Evolutionary conservation across 1,140 invertebrate genomes (phyloP).

Genomic region (Zeugodacus cucurbitae): DNA sequence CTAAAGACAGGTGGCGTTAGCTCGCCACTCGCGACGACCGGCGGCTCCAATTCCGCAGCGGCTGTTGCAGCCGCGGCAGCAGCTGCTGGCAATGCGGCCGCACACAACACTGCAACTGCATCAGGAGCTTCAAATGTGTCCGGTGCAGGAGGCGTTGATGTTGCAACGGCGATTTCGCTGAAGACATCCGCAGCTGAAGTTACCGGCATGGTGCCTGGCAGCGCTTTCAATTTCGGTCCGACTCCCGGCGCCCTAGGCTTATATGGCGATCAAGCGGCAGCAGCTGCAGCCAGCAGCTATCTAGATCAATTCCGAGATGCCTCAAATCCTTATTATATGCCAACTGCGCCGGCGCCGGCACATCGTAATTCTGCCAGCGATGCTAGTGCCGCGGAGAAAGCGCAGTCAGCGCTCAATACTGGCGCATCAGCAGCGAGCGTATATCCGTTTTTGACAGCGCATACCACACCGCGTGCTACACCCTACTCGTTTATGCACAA

Average conservation of each 20-base stretch:
- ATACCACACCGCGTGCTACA: constrained; percentile 67
- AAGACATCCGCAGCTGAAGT: constrained; percentile 67
- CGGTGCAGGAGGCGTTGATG: constrained; percentile 47
- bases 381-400: constrained; percentile 64
- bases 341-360: constrained; percentile 66
- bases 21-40: constrained; percentile 45
- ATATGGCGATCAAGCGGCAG: constrained; percentile 64
- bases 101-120: constrained; percentile 11
- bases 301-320: constrained; percentile 73
- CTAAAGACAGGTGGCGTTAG: constrained; percentile 63
- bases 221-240: constrained; percentile 77
- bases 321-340: constrained; percentile 70
- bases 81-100: neutral
- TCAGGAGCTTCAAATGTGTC: constrained; percentile 41
- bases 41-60: neutral
- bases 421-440: constrained; percentile 52
- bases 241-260: constrained; percentile 68
- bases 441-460: constrained; percentile 60
- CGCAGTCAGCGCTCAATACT: constrained; percentile 50
- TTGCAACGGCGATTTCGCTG: constrained; percentile 65
- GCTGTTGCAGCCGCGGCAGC: neutral
- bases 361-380: constrained; percentile 66
- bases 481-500: constrained; percentile 71
- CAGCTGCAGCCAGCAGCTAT: constrained; percentile 67
- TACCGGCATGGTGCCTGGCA: constrained; percentile 72